Evolutionary conservation across 2,113 vertebrate genomes (phyloP).

Genomic region (Protobothrops mucrosquamatus): DNA sequence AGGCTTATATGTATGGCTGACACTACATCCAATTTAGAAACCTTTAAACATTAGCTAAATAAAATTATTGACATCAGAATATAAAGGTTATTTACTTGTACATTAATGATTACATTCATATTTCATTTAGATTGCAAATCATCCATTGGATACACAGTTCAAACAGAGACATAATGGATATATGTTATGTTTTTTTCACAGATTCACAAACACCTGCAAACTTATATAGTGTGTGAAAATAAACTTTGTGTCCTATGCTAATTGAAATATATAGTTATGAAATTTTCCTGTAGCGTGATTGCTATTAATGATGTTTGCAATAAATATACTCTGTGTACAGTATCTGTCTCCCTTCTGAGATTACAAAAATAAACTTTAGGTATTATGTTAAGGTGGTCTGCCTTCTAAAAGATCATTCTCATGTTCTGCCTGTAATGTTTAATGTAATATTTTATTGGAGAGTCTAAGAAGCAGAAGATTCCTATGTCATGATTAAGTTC

Average conservation of each 20-base stretch:
- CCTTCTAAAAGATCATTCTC: slow-evolving; percentile 45
- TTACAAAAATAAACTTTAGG: slow-evolving; percentile 73
- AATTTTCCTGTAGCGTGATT: not conserved
- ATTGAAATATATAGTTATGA: not conserved
- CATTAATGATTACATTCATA: slow-evolving; percentile 42
- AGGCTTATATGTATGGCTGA: not conserved
- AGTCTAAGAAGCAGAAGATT: slow-evolving; percentile 32
- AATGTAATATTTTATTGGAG: slow-evolving; percentile 17
- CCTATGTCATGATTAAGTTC: slow-evolving; percentile 28
- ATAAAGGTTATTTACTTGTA: slow-evolving; percentile 36
- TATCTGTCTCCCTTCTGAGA: slow-evolving; percentile 42
- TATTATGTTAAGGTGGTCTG: slow-evolving; percentile 48
- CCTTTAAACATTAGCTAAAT: slow-evolving; percentile 7
- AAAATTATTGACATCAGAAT: not conserved
- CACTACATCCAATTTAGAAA: slow-evolving; percentile 27
- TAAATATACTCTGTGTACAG: not conserved
- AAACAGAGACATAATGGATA: not conserved
- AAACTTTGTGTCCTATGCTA: slow-evolving; percentile 40
- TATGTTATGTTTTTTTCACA: slow-evolving; percentile 12
- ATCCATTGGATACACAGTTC: slow-evolving; percentile 1
- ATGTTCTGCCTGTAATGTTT: slow-evolving; percentile 19
- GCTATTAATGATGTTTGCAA: not conserved
- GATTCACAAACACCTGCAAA: not conserved
- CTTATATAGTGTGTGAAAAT: not conserved
- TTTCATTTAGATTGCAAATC: slow-evolving; percentile 29